These are phyloP conservation scores for Holacanthus passer DNA, from an alignment of 2,113 vertebrate species.

Conservation along the genomic window DNA sequence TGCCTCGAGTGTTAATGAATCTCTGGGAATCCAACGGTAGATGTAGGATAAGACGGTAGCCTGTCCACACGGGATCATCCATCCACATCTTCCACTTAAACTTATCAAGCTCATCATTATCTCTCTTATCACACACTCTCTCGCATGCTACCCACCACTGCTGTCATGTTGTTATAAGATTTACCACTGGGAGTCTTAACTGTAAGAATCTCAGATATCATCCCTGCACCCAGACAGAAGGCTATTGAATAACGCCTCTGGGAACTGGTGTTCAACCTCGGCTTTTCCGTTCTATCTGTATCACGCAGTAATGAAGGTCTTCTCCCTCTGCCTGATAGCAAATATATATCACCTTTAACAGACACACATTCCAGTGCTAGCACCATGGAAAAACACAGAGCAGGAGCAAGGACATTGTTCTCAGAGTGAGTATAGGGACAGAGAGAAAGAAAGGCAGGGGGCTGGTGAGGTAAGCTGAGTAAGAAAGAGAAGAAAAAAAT, in stretches of 20 bases:
- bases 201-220: slow-evolving; percentile 43
- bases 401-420: slow-evolving; percentile 58
- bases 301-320: slow-evolving; percentile 63
- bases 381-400: slow-evolving; percentile 71
- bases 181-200: slow-evolving; percentile 37
- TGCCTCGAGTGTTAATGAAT: slow-evolving; percentile 23
- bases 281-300: slow-evolving; percentile 39
- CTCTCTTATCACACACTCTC: slow-evolving; percentile 44
- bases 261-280: slow-evolving; percentile 55
- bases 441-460: slow-evolving; percentile 41
- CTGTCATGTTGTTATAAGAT: slow-evolving; percentile 57
- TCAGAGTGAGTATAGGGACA: slow-evolving; percentile 47
- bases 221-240: slow-evolving; percentile 24
- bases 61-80: slow-evolving; percentile 71
- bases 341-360: slow-evolving; percentile 78
- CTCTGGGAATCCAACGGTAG: slow-evolving; percentile 68
- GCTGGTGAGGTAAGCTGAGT: slow-evolving; percentile 22
- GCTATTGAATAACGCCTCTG: slow-evolving; percentile 57
- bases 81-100: slow-evolving; percentile 40
- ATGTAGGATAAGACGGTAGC: slow-evolving; percentile 70
- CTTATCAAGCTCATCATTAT: slow-evolving; percentile 60
- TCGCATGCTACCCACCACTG: slow-evolving; percentile 13
- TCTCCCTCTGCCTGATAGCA: slow-evolving; percentile 54
- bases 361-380: slow-evolving; percentile 72
- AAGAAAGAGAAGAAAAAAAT: slow-evolving; percentile 19